A percentile compares a stretch with the other conserved stretches of the same genome.
Conservation (phyloP, 1,140 invertebrate species). For the Chymomyza costata region DNA sequence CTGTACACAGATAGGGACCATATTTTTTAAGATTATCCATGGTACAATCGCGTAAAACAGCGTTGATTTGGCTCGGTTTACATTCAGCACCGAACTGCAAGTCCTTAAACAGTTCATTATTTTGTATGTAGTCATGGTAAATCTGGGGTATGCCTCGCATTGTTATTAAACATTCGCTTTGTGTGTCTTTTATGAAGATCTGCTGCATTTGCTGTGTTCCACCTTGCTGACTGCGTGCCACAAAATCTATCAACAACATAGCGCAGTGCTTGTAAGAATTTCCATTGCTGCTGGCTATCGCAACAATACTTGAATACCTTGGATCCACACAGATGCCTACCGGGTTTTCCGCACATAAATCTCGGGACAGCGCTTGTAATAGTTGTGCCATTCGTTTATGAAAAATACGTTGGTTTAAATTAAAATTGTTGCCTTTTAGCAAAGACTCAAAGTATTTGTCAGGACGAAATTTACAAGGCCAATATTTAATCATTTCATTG, state of each 20-base stretch:
- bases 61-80: too few species aligned
- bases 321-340: constrained; percentile 85
- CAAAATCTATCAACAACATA: constrained; percentile 90
- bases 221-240: constrained; percentile 88
- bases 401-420: constrained; percentile 76
- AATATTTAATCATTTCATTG: constrained; percentile 79
- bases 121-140: constrained; percentile 47
- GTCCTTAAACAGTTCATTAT: constrained; percentile 22
- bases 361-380: constrained; percentile 31
- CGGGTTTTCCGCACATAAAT: constrained; percentile 66
- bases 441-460: constrained; percentile 83
- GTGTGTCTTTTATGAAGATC: constrained; percentile 28
- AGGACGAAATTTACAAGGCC: constrained; percentile 92
- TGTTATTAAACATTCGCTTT: constrained; percentile 10
- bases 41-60: constrained; percentile 1
- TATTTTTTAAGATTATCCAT: constrained; percentile 74
- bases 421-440: constrained; percentile 81
- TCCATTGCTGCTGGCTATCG: constrained; percentile 77
- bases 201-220: constrained; percentile 80
- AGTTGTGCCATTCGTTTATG: constrained; percentile 81
- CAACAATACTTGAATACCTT: constrained; percentile 78
- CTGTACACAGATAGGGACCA: constrained; percentile 90
- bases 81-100: constrained; percentile 52
- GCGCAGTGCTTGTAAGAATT: constrained; percentile 90
- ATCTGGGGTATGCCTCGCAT: constrained; percentile 40